phyloP scores from a whole-genome alignment of 2,797 vertebrate species.

The Danio albolineatus region DNA sequence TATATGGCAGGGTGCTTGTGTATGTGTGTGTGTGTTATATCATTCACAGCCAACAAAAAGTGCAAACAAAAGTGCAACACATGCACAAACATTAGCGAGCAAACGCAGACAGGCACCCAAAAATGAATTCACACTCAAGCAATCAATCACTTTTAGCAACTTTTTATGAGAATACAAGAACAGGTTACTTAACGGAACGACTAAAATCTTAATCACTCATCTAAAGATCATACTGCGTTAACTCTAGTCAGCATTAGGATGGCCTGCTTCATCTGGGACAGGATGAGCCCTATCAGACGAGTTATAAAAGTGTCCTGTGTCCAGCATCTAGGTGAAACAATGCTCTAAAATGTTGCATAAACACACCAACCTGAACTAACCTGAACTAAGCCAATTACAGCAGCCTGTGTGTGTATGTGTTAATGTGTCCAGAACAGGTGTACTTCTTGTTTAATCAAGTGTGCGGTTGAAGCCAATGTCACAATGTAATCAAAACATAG shows the following conservation, averaged over 20 bases:
- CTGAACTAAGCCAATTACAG: constrained; percentile 50
- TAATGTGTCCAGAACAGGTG: constrained; percentile 35
- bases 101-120: constrained; percentile 46
- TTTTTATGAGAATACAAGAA: too few species aligned
- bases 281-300: constrained; percentile 23
- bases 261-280: constrained; percentile 4
- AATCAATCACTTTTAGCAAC: too few species aligned
- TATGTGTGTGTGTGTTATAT: constrained; percentile 43
- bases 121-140: too few species aligned
- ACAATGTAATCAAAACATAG: constrained; percentile 41
- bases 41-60: constrained; percentile 57
- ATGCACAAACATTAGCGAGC: constrained; percentile 42
- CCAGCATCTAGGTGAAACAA: constrained; percentile 18
- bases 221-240: background rate
- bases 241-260: background rate
- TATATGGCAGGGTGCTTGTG: constrained; percentile 42
- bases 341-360: constrained; percentile 41
- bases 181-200: background rate
- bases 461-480: constrained; percentile 33
- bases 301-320: constrained; percentile 43
- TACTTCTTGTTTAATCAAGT: constrained; percentile 24
- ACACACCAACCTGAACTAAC: constrained; percentile 54
- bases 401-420: constrained; percentile 37
- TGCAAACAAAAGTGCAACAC: constrained; percentile 52
- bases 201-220: background rate